Conservation (phyloP, 37 sponge, comb jelly and placozoan species). For the Amphimedon queenslandica region DNA sequence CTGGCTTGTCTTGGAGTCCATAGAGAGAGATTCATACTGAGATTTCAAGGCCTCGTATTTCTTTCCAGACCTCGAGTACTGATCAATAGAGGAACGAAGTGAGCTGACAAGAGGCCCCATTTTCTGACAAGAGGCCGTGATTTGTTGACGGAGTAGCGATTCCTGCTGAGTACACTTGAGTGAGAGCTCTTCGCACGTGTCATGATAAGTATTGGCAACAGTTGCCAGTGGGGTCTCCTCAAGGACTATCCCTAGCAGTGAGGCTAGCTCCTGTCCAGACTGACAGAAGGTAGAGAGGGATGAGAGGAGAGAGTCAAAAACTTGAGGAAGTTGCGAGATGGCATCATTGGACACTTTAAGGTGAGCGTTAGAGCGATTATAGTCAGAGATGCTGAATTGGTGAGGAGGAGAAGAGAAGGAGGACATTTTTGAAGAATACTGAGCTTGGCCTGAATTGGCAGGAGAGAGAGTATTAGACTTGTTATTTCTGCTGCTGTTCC, state of each 20-base stretch:
- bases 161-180: slow-evolving; percentile 36
- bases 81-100: slow-evolving; percentile 47
- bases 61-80: slow-evolving; percentile 35
- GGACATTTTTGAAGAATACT: no score
- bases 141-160: slow-evolving; percentile 25
- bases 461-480: no score
- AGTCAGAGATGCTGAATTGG: no score
- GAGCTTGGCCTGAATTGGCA: no score
- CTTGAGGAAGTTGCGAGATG: slow-evolving; percentile 40
- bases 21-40: slow-evolving; percentile 29
- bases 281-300: slow-evolving; percentile 27
- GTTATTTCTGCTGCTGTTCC: no score
- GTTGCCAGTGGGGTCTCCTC: slow-evolving; percentile 50
- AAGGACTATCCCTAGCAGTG: slow-evolving; percentile 47
- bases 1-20: slow-evolving; percentile 3
- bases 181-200: slow-evolving; percentile 41
- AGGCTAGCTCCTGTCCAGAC: slow-evolving; percentile 40
- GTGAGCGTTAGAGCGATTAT: no score
- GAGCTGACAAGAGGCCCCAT: slow-evolving; percentile 31
- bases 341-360: slow-evolving; percentile 46
- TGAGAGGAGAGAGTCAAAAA: slow-evolving; percentile 27
- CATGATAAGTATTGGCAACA: slow-evolving; percentile 43
- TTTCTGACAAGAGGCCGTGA: slow-evolving; percentile 40
- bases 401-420: no score
- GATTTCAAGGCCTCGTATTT: slow-evolving; percentile 38